Conservation (phyloP, 2,113 vertebrate genomes). For the Eupsittula cactorum region DNA sequence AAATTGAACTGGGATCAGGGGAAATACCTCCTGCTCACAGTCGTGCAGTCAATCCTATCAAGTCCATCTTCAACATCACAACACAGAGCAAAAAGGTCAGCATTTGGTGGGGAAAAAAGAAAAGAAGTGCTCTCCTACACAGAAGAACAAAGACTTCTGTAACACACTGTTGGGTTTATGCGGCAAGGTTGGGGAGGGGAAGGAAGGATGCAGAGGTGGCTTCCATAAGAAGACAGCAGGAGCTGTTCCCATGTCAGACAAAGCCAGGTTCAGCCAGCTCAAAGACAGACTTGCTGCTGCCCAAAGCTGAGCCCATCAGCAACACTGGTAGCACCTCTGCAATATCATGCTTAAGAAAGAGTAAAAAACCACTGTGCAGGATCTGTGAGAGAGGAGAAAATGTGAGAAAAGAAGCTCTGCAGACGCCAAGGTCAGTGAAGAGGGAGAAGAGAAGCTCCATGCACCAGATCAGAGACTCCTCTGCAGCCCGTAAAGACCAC, state of each 20-base stretch:
- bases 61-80: not conserved
- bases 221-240: not conserved
- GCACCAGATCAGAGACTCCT: not conserved
- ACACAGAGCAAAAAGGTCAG: not conserved
- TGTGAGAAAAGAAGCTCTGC: not conserved
- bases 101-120: not conserved
- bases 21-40: not conserved
- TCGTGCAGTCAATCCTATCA: not conserved
- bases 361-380: not conserved
- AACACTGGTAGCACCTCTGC: rapidly evolving
- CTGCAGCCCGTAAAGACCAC: not conserved
- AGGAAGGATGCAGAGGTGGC: not conserved
- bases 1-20: constrained; percentile 15
- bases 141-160: not conserved
- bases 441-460: not conserved
- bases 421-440: not conserved
- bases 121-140: not conserved
- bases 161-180: not conserved
- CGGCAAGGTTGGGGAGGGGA: not conserved
- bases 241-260: not conserved
- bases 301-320: not conserved
- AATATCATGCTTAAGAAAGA: not conserved
- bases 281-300: not conserved
- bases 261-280: not conserved
- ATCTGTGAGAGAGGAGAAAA: not conserved